Conservation (phyloP, 2,113 vertebrate species). For the Bufo bufo region DNA sequence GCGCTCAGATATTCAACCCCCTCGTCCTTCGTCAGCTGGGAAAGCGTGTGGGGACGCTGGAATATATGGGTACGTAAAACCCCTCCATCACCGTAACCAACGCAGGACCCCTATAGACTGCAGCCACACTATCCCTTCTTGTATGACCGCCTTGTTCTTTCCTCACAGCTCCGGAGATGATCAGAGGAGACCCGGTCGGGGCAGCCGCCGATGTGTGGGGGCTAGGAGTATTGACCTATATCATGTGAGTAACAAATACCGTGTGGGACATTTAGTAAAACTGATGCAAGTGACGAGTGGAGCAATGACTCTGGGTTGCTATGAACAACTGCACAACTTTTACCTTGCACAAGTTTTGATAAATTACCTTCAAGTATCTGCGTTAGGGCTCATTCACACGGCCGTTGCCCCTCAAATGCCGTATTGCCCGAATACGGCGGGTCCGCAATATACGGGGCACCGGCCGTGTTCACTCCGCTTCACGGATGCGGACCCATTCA, state of each 20-base stretch:
- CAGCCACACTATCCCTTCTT: not conserved
- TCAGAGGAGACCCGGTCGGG: constrained; percentile 93
- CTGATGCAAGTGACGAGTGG: no score
- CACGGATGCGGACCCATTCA: no score
- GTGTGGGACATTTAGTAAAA: no score
- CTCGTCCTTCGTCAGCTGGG: constrained; percentile 88
- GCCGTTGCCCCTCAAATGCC: no score
- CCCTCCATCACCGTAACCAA: not conserved
- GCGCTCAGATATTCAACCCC: constrained; percentile 90
- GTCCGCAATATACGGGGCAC: no score
- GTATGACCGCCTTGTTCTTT: constrained; percentile 39
- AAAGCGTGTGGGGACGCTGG: constrained; percentile 86
- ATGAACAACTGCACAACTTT: no score
- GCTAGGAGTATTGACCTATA: constrained; percentile 85
- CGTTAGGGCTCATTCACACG: no score
- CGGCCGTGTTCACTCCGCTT: no score
- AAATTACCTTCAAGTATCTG: no score
- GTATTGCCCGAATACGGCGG: no score
- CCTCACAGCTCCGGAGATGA: constrained; percentile 90
- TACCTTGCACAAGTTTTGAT: no score
- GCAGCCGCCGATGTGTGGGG: constrained; percentile 97
- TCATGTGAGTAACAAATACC: constrained; percentile 84
- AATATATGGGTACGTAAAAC: constrained; percentile 90
- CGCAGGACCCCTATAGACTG: not conserved
- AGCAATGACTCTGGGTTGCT: no score